Base-by-base conservation (phyloP, 2,888 invertebrate genomes). In the Amiota minor region DNA sequence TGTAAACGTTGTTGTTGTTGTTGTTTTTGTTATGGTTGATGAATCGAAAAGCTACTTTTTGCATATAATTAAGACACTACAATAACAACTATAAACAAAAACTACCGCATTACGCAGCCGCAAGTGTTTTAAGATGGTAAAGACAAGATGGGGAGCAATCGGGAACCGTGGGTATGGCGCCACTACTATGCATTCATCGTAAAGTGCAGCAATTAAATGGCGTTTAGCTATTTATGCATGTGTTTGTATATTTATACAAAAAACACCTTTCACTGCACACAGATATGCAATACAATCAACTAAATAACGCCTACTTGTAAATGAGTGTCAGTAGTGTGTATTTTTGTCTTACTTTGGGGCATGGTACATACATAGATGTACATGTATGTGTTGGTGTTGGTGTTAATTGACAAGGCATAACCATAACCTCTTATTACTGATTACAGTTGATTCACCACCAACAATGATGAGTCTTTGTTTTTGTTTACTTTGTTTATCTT, bases 121-220 rank as follows among this genome's bases (percentile, higher is more conserved):
- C 35, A 35, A 35, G 6, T 35, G 35, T 3, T 35, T 35, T 35
- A 35, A 35, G 35, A 35, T 3, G 2, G 2, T 1, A 35, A 35
- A 35, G 35, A 35, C 35, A 35, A 35, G 35, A 35, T 35, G 35
- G 6, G 35, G 35, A 35, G 35, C 35, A 35, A 8, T 50, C 53
- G 53, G 53, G 14, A 9, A n/a, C 4, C 0, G 6, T 3, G n/a
- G n/a, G 14, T 50, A 50, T n/a, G 53, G 53, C 53, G 53, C 53
- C 53, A 50, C 53, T n/a, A 50, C 12, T 35, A 12, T 16, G 65
- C 16, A 47, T 46, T 47, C 59, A 65, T 47, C 9, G 16, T 65
- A 11, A 47, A 65, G 47, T 65, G 65, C 47, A 16, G 23, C 65
- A 65, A 65, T 65, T 65, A 65, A 65, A 47, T 47, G 16, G 47